phyloP scores from a whole-genome alignment of 2,113 vertebrate genomes.

The Puntigrus tetrazona region DNA sequence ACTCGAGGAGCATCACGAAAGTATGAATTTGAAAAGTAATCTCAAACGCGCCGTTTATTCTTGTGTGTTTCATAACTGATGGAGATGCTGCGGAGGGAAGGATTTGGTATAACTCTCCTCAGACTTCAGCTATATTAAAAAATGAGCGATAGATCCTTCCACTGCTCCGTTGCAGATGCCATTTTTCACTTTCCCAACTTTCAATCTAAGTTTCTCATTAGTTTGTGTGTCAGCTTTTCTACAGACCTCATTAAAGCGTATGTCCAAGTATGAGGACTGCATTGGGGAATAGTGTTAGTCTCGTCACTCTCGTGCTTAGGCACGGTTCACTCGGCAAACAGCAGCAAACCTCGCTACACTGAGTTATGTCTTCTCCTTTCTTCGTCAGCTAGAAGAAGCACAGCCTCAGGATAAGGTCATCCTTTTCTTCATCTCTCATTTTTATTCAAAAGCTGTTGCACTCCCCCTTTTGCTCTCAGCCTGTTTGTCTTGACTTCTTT shows the following conservation, averaged over 20 bases:
- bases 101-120: background rate
- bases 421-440: background rate
- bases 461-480: background rate
- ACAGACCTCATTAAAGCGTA: conserved; percentile 26
- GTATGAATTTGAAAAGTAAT: background rate
- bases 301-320: background rate
- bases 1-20: background rate
- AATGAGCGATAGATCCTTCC: background rate
- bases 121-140: background rate
- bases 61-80: background rate
- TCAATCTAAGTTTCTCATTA: conserved; percentile 22
- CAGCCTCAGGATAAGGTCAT: conserved; percentile 30
- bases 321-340: background rate
- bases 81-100: background rate
- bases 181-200: conserved; percentile 2
- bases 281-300: conserved; percentile 28
- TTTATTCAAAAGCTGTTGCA: conserved; percentile 8
- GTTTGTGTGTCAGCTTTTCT: background rate
- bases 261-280: conserved; percentile 21
- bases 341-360: conserved; percentile 13
- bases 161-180: conserved; percentile 11
- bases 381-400: conserved; percentile 7
- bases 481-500: conserved; percentile 5
- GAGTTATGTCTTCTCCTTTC: conserved; percentile 18
- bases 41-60: background rate